Percentiles rank a stretch among this genome's conserved stretches.
Conservation (phyloP, 2,113 vertebrate genomes). For the Sterna hirundo region DNA sequence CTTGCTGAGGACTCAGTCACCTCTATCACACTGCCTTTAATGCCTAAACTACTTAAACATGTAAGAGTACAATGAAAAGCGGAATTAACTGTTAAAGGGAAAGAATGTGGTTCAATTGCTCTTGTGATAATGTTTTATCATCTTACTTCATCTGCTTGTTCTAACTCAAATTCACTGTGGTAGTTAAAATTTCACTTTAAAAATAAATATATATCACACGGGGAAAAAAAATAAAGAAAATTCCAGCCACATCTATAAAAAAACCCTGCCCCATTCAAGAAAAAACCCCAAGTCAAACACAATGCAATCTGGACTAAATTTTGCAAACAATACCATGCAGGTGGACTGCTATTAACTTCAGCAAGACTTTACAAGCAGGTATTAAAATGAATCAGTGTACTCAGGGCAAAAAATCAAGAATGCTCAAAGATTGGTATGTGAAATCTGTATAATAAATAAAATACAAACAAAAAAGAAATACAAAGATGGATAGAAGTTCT, state of each 20-base stretch:
- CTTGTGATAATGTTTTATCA: background rate
- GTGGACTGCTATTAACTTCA: background rate
- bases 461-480: background rate
- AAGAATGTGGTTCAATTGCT: background rate
- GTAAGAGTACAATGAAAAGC: background rate
- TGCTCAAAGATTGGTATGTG: background rate
- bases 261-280: fast-evolving
- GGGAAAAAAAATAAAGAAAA: background rate
- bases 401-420: background rate
- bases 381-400: background rate
- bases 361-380: background rate
- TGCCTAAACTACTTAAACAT: background rate
- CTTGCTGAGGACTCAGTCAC: background rate
- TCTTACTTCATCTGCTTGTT: background rate
- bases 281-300: background rate
- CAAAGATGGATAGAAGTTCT: background rate
- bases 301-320: background rate
- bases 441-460: background rate
- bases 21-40: background rate
- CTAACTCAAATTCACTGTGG: background rate
- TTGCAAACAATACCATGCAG: background rate
- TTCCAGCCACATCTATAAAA: background rate
- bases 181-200: background rate
- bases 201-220: background rate
- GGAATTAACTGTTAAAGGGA: background rate